phyloP scores from a whole-genome alignment of 2,113 vertebrate species.

The Hemicordylus capensis region DNA sequence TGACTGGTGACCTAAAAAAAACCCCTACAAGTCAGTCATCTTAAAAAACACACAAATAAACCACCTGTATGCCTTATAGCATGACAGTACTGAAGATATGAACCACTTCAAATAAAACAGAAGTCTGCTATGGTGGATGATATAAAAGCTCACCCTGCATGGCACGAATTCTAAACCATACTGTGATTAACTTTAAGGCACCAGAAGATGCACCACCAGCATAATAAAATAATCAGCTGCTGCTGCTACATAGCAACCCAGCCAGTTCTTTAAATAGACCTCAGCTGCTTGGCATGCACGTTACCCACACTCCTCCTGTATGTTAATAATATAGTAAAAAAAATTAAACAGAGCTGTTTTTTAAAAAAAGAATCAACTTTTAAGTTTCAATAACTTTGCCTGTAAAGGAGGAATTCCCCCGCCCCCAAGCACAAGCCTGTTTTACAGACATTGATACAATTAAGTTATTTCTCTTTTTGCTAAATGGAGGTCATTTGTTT shows the following conservation, averaged over 20 bases:
- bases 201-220: neutral
- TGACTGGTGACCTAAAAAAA: neutral
- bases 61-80: neutral
- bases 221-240: constrained; percentile 43
- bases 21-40: neutral
- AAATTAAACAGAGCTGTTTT: neutral
- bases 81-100: neutral
- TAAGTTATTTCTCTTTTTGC: neutral
- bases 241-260: constrained; percentile 30
- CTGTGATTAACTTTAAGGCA: constrained; percentile 26
- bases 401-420: constrained; percentile 5
- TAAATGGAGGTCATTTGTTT: neutral
- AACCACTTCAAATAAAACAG: constrained; percentile 4
- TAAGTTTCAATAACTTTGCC: constrained; percentile 23
- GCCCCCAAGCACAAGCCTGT: neutral
- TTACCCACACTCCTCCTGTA: neutral
- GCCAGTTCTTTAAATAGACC: constrained; percentile 21
- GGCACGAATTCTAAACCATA: neutral
- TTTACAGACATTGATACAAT: neutral
- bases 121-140: neutral
- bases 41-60: too few species aligned
- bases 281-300: constrained; percentile 29
- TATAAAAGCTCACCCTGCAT: neutral
- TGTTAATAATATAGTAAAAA: constrained; percentile 32
- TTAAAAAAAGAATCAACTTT: neutral